Evolutionary conservation across 2,888 invertebrate species (phyloP).

Genomic region (Sminthurinus aureus): DNA sequence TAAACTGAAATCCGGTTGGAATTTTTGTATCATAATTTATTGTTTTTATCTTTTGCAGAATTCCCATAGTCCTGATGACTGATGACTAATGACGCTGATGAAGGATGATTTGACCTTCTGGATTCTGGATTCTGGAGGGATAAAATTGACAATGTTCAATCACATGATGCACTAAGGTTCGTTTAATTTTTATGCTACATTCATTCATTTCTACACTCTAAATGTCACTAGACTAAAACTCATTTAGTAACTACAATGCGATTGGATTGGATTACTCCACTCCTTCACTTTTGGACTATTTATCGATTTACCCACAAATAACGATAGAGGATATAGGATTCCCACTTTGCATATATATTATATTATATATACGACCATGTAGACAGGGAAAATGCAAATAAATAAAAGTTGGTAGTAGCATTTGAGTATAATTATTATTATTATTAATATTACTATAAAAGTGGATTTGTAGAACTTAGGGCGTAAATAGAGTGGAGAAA

Average conservation of each 20-base stretch:
- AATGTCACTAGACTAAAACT: constrained; percentile 16
- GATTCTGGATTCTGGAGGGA: not conserved
- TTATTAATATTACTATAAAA: not conserved
- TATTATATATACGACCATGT: not conserved
- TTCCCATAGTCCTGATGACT: not conserved
- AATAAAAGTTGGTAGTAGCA: not conserved
- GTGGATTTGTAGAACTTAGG: no score
- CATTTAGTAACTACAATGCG: not conserved
- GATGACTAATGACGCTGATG: not conserved
- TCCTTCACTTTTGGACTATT: constrained; percentile 3
- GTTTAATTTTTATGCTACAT: constrained; percentile 1
- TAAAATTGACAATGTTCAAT: not conserved
- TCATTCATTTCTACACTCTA: not conserved
- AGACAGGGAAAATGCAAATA: not conserved
- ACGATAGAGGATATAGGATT: not conserved
- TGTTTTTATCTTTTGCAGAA: not conserved
- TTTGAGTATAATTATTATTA: not conserved
- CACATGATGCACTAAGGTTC: constrained; percentile 5
- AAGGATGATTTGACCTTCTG: constrained; percentile 5
- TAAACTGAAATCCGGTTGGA: not conserved
- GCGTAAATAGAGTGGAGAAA: no score
- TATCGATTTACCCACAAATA: constrained; percentile 4
- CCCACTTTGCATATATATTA: no score
- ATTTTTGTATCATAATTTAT: not conserved
- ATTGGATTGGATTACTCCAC: not conserved